Conservation (phyloP, 2,888 invertebrate species). For the Nysson spinosus region DNA sequence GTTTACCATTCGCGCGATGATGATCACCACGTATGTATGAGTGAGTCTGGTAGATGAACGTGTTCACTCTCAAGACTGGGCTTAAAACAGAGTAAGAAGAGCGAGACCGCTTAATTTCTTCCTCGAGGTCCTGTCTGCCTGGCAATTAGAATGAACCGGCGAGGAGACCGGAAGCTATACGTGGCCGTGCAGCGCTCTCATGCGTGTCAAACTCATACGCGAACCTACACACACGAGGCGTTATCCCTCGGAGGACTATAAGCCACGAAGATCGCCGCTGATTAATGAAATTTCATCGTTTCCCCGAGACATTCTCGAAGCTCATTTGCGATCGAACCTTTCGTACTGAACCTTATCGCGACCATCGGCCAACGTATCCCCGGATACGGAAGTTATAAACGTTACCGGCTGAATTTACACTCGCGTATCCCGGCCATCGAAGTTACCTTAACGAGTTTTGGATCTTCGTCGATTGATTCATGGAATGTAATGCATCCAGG, state of each 20-base stretch:
- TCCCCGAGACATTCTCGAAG: conserved; percentile 19
- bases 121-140: conserved; percentile 47
- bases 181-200: conserved; percentile 48
- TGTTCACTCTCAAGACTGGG: conserved; percentile 43
- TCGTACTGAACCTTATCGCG: conserved; percentile 10
- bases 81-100: conserved; percentile 47
- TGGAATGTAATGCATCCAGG: no score
- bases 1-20: background rate
- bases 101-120: conserved; percentile 55
- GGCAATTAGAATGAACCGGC: conserved; percentile 60
- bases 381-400: conserved; percentile 48
- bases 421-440: background rate
- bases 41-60: background rate
- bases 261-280: conserved; percentile 10
- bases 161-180: conserved; percentile 56
- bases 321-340: conserved; percentile 2
- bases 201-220: conserved; percentile 44
- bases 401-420: conserved; percentile 8
- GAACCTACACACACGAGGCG: background rate
- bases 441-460: background rate
- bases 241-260: no score
- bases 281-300: conserved; percentile 33
- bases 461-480: no score
- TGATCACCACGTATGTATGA: background rate
- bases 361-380: conserved; percentile 35